phyloP scores from a whole-genome alignment of 2,113 vertebrate species.

The Sitta europaea region DNA sequence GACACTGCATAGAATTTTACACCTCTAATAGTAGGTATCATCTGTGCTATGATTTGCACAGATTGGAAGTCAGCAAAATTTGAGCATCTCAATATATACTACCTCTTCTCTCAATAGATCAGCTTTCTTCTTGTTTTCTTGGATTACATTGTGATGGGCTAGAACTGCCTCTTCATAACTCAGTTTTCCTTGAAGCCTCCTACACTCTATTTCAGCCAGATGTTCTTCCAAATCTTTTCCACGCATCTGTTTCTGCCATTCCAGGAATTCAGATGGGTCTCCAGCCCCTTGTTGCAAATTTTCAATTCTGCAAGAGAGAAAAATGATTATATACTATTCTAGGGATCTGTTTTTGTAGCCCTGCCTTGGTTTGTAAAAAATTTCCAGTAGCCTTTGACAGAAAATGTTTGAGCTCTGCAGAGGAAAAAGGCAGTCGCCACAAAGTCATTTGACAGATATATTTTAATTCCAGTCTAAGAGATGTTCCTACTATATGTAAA shows the following conservation, averaged over 20 bases:
- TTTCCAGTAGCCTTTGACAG: neutral
- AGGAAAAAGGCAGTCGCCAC: neutral
- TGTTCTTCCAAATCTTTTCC: slow-evolving; percentile 78
- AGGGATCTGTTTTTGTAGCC: neutral
- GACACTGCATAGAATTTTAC: neutral
- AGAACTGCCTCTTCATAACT: slow-evolving; percentile 79
- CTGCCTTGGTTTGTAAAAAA: neutral
- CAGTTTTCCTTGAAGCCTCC: slow-evolving; percentile 78
- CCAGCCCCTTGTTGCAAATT: slow-evolving; percentile 71
- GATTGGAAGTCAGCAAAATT: neutral
- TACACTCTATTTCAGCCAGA: slow-evolving; percentile 69
- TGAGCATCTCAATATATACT: neutral
- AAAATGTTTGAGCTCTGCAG: neutral
- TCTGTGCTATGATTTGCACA: neutral
- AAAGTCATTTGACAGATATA: neutral
- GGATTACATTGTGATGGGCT: slow-evolving; percentile 72
- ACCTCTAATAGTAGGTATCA: neutral
- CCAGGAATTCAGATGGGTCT: slow-evolving; percentile 81
- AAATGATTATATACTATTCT: neutral
- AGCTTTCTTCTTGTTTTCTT: slow-evolving; percentile 80
- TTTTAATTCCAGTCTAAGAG: neutral
- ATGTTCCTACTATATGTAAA: neutral
- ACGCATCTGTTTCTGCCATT: slow-evolving; percentile 85
- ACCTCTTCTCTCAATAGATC: slow-evolving; percentile 85
- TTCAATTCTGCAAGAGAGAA: slow-evolving; percentile 64